Conservation (phyloP, 2,888 invertebrate species). For the Drosophila koepferae region DNA sequence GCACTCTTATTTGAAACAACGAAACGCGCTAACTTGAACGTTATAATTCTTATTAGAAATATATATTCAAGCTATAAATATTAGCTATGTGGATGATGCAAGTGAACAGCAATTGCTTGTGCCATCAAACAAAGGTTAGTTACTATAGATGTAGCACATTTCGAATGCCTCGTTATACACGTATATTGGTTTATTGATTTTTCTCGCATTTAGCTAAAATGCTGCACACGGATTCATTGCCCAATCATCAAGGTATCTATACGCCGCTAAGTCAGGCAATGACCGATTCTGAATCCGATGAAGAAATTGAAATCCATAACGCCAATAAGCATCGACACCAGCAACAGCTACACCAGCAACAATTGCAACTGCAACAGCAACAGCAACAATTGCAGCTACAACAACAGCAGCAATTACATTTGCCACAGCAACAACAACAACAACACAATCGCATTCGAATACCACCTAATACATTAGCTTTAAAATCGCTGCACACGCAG, state of each 20-base stretch:
- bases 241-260: constrained; percentile 87
- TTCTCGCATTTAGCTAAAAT: constrained; percentile 81
- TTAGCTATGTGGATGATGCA: constrained; percentile 80
- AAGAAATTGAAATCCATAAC: constrained; percentile 86
- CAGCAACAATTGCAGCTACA: constrained; percentile 52
- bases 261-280: constrained; percentile 91
- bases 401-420: constrained; percentile 33
- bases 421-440: constrained; percentile 55
- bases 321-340: constrained; percentile 55
- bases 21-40: constrained; percentile 9
- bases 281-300: constrained; percentile 92
- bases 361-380: constrained; percentile 50
- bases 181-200: constrained; percentile 74
- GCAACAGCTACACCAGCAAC: constrained; percentile 46
- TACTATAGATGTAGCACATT: not conserved
- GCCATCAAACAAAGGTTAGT: constrained; percentile 71
- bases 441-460: constrained; percentile 71
- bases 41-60: constrained; percentile 33
- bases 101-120: constrained; percentile 56
- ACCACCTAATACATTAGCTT: constrained; percentile 70
- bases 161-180: not conserved
- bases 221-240: constrained; percentile 84
- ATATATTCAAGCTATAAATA: constrained; percentile 37
- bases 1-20: constrained; percentile 3
- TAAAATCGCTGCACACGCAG: constrained; percentile 64